Evolutionary conservation across 2,888 invertebrate genomes (phyloP), one percentile per base, ranked within the genome.

Genomic region (Meghimatium bilineatum): DNA sequence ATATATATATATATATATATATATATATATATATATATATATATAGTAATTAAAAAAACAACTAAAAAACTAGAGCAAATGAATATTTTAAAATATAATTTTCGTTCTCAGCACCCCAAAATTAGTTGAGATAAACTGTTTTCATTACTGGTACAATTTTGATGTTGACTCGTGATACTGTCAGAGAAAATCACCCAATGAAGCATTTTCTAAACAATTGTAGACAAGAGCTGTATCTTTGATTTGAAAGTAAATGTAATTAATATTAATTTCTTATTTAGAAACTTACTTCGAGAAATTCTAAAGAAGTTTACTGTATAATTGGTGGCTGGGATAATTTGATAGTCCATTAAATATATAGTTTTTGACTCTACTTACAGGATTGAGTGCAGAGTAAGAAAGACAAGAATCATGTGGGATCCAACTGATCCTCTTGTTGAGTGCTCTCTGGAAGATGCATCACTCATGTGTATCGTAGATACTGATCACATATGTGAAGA

Each of bases 381-480:
- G 14, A 29, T 85, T 72, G 82, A 85, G 49, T 85, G 85, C 67
- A 71, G 85, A 36, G 79, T 72, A 0, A 78, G 29, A 36, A 44
- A 26, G 17, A 77, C 78, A 34, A 71, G 74, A 52, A 8, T 66
- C 78, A 34, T 74, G 66, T 74, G 74, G 77, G 79, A 85, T 66
- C 78, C 69, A 29, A 83, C 79, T 14, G 78, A 74, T 66, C 69
- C 52, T 20, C 38, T 74, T 81, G 90, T 90, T 6, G 86, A 82
- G 23, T 93, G 93, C 84, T 90, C 91, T 72, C 91, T 97, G 84
- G 44, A 26, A 20, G 94, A 95, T 26, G 97, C 97, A 0, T 52
- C 78, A 74, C 94, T 97, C 0, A 93, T 95, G 10, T 97, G 97
- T 91, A 94, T 93, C 82, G 93, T 91, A 83, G 89, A 88, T 8